These are phyloP conservation scores for Periophthalmus magnuspinnatus DNA, from an alignment of 2,797 vertebrate genomes.

Conservation along the genomic window DNA sequence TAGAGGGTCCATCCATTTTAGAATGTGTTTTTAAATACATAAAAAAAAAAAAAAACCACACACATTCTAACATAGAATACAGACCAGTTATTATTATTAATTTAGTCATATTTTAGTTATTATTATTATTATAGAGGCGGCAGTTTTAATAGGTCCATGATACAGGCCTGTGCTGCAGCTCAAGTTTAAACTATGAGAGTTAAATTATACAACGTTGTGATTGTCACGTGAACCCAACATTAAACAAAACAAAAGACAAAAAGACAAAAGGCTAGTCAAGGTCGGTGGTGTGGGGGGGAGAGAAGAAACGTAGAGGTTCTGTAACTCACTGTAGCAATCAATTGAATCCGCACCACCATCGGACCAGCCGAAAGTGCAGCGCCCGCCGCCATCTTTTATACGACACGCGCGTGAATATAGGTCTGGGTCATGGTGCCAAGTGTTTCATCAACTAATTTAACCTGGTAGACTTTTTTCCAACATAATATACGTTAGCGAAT, in stretches of 20 bases:
- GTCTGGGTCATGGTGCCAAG: rapidly evolving
- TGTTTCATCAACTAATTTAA: rapidly evolving
- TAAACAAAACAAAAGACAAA: not conserved
- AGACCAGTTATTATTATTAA: too few species aligned
- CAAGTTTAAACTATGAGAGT: too few species aligned
- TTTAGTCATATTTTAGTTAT: too few species aligned
- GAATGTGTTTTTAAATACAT: too few species aligned
- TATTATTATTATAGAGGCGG: too few species aligned
- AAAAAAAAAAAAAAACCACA: too few species aligned
- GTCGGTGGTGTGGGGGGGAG: constrained; percentile 65
- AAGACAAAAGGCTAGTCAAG: constrained; percentile 56
- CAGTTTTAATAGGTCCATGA: too few species aligned
- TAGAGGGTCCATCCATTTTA: too few species aligned
- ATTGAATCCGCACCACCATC: constrained; percentile 67
- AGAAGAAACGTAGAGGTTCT: constrained; percentile 73
- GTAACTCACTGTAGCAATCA: constrained; percentile 73
- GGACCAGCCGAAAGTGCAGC: constrained; percentile 32
- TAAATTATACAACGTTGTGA: too few species aligned
- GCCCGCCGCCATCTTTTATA: rapidly evolving
- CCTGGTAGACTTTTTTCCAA: not conserved
- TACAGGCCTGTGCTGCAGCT: too few species aligned
- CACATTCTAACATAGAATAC: too few species aligned
- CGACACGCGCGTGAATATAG: rapidly evolving
- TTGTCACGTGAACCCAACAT: too few species aligned
- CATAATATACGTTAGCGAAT: not conserved